phyloP scores from a whole-genome alignment of 2,797 vertebrate species.

The Ispidina lecontei region DNA sequence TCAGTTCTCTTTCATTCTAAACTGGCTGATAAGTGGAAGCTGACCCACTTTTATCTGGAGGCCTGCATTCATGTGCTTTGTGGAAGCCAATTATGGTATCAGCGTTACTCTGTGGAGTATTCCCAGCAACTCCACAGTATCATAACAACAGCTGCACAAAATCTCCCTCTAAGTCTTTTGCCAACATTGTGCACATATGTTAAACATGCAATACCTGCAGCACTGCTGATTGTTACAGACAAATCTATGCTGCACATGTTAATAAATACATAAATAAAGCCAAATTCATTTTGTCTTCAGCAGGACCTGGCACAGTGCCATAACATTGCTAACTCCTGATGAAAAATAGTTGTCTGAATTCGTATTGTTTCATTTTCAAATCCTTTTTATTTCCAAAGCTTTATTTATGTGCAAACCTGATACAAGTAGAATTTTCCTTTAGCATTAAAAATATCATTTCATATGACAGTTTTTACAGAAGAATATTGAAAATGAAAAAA shows the following conservation, averaged over 20 bases:
- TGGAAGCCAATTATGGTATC: conserved; percentile 47
- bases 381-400: background rate
- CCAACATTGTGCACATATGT: background rate
- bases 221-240: background rate
- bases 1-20: conserved; percentile 8
- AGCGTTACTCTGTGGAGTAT: background rate
- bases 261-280: background rate
- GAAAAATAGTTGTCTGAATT: background rate
- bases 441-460: background rate
- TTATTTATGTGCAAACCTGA: background rate
- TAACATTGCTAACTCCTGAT: background rate
- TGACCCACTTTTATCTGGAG: conserved; percentile 54
- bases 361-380: background rate
- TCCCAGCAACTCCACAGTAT: conserved; percentile 1
- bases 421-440: background rate
- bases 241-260: background rate
- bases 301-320: background rate
- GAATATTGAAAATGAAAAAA: background rate
- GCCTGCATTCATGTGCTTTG: conserved; percentile 43
- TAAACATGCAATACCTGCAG: background rate
- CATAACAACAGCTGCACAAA: conserved; percentile 39
- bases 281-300: background rate
- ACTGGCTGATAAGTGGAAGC: conserved; percentile 37
- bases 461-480: background rate
- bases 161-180: background rate